Conservation (phyloP, 2,113 vertebrate species). For the Megaceryle maxima region DNA sequence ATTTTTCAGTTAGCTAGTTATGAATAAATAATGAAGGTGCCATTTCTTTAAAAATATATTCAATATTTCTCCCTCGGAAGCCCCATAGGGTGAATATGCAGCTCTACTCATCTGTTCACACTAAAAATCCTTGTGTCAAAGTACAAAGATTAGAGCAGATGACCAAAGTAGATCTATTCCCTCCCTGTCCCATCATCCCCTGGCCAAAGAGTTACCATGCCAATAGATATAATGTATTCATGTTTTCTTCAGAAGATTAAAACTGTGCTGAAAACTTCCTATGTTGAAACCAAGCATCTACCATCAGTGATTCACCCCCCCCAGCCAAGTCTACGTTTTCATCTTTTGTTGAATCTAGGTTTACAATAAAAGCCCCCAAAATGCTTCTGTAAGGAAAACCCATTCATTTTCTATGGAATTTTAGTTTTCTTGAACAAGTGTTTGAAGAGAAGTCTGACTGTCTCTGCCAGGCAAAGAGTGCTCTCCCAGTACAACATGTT, state of each 20-base stretch:
- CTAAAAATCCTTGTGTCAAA: not conserved
- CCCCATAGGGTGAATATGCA: not conserved
- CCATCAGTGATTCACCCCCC: not conserved
- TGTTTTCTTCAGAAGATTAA: not conserved
- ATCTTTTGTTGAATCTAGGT: not conserved
- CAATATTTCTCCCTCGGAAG: not conserved
- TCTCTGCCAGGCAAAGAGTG: not conserved
- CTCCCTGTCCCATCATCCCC: not conserved
- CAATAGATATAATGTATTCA: not conserved
- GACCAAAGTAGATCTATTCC: not conserved
- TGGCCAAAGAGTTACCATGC: not conserved
- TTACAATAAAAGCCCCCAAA: not conserved
- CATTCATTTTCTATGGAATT: not conserved
- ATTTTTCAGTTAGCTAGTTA: not conserved
- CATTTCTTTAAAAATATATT: conserved; percentile 5
- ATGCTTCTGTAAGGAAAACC: not conserved
- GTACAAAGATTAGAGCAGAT: not conserved
- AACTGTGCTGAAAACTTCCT: not conserved
- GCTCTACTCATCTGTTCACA: not conserved
- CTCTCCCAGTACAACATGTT: not conserved
- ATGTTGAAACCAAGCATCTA: not conserved
- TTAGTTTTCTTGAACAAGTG: not conserved
- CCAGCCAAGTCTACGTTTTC: not conserved
- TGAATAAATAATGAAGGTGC: conserved; percentile 3
- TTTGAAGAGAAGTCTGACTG: not conserved